A percentile compares a stretch with the other conserved stretches of the same genome.
Conservation (phyloP, 2,888 invertebrate species). For the Drosophila eohydei region DNA sequence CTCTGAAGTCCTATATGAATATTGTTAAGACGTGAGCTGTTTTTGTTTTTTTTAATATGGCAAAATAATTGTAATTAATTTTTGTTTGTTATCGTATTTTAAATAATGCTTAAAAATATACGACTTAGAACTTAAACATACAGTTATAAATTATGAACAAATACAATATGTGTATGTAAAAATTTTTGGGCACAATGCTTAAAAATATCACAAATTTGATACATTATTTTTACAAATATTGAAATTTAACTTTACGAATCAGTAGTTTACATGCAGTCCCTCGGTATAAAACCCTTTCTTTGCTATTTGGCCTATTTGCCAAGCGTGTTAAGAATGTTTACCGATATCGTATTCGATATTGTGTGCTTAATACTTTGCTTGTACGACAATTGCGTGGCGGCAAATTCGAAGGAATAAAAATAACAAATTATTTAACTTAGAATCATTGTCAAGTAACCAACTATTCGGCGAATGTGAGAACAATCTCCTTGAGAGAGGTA, state of each 20-base stretch:
- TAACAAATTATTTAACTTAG: conserved; percentile 26
- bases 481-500: conserved; percentile 88
- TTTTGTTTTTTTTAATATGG: conserved; percentile 56
- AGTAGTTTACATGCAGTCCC: conserved; percentile 36
- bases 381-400: conserved; percentile 54
- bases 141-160: conserved; percentile 56
- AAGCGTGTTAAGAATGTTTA: conserved; percentile 54
- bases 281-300: neutral
- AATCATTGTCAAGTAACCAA: conserved; percentile 35
- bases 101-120: conserved; percentile 66
- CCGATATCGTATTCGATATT: conserved; percentile 40
- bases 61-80: conserved; percentile 57
- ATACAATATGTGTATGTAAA: conserved; percentile 44
- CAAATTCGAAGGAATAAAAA: conserved; percentile 44
- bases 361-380: conserved; percentile 71
- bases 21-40: neutral
- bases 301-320: conserved; percentile 33
- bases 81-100: conserved; percentile 56
- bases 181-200: conserved; percentile 74
- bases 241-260: conserved; percentile 44
- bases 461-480: conserved; percentile 86
- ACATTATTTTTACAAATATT: conserved; percentile 63
- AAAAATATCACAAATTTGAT: conserved; percentile 77
- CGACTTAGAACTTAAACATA: conserved; percentile 60
- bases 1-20: conserved; percentile 75